phyloP scores from a whole-genome alignment of 2,113 vertebrate genomes.

The Chaetodon trifascialis region DNA sequence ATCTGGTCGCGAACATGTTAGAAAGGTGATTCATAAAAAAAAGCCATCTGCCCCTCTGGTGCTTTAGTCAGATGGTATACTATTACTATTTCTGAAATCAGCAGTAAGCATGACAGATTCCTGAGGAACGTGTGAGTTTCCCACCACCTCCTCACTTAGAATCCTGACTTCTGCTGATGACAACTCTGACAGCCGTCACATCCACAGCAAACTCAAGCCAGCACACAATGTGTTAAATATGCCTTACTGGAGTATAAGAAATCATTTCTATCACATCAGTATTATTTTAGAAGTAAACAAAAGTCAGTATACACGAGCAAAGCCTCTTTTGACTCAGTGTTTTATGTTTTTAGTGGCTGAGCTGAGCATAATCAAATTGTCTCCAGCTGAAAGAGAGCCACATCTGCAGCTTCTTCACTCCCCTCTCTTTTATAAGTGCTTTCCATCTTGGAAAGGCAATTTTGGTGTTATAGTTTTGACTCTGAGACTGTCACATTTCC shows the following conservation, averaged over 20 bases:
- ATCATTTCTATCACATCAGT: neutral
- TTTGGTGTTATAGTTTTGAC: constrained; percentile 5
- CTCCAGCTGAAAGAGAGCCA: neutral
- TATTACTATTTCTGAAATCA: constrained; percentile 66
- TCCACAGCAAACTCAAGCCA: constrained; percentile 22
- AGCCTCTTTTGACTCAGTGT: constrained; percentile 2
- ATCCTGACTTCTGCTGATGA: constrained; percentile 46
- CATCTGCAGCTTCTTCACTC: constrained; percentile 14
- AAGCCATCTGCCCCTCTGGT: constrained; percentile 64
- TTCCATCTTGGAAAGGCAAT: constrained; percentile 29
- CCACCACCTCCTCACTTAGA: constrained; percentile 65
- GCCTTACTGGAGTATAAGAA: neutral
- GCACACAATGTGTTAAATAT: neutral
- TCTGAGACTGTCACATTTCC: constrained; percentile 2
- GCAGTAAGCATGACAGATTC: constrained; percentile 59
- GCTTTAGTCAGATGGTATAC: constrained; percentile 57
- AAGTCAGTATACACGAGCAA: constrained; percentile 1
- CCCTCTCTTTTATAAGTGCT: constrained; percentile 32
- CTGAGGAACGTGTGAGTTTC: constrained; percentile 59
- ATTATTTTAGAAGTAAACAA: constrained; percentile 7
- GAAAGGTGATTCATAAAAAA: constrained; percentile 74
- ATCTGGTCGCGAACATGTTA: constrained; percentile 64
- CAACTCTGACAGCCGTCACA: constrained; percentile 51
- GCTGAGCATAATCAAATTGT: constrained; percentile 15
- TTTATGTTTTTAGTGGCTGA: constrained; percentile 11